Evolutionary conservation across 2,888 invertebrate species (phyloP), one percentile per base, ranked within the genome.

Genomic region (Lathronympha strigana): DNA sequence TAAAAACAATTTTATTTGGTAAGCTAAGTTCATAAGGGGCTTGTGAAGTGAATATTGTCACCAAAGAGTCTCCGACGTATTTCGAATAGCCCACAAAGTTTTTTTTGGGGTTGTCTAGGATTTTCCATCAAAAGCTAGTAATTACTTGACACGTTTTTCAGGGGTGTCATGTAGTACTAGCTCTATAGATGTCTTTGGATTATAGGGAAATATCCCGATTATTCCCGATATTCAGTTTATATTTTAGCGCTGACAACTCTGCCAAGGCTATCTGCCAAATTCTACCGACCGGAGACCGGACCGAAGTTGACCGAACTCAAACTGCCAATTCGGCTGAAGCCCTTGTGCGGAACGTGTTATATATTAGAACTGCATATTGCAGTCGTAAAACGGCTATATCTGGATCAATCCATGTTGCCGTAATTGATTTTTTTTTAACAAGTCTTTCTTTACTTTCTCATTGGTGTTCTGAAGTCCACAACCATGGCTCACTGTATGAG

Each of bases 401-500:
- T 78, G 72, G 72, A 76, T 72, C 70, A 76, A 84, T 84, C 89
- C 86, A 92, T 92, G 91, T 86, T 82, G 82, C 86, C 80, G 74
- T 79, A 76, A 84, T 80, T 79, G 71, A 76, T 75, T 72, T 80
- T 78, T n/a, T 75, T 76, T 67, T 71, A 72, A 72, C 70, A 75
- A 71, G 73, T 73, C 67, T 72, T 75, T 74, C 72, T 73, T 75
- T 75, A 72, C 72, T 77, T 74, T 72, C 74, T 75, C 9, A 73
- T 79, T 72, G 69, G 75, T 74, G 81, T 80, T 81, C 77, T 78
- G 72, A 80, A 80, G 90, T 91, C 90, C 71, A 87, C 85, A 82
- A 93, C 92, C 93, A 95, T 95, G 95, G 95, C 95, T 92, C 94
- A 95, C 94, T 95, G 95, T 94, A 94, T 93, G 83, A 93, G 95